phyloP scores from a whole-genome alignment of 2,797 vertebrate genomes.

The Scomberomorus guttatus region DNA sequence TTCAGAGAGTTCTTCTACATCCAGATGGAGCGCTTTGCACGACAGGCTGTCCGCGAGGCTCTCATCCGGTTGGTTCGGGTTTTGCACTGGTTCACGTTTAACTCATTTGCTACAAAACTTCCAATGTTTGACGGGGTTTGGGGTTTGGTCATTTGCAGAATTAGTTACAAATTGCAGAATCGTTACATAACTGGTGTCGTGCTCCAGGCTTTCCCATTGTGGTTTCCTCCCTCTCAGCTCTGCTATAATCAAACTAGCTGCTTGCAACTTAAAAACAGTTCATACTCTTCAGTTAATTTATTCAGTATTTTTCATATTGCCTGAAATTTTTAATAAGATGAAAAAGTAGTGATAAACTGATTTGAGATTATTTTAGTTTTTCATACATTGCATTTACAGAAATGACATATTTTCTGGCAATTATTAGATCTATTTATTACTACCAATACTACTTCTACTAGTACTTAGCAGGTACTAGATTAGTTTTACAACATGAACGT shows the following conservation, averaged over 20 bases:
- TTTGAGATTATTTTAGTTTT: neutral
- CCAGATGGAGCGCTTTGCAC: slow-evolving; percentile 90
- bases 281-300: neutral
- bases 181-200: neutral
- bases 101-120: slow-evolving; percentile 21
- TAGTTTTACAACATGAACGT: neutral
- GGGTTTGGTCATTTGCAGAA: neutral
- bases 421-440: neutral
- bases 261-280: neutral
- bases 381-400: neutral
- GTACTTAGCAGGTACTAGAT: neutral
- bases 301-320: neutral
- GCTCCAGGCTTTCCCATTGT: neutral
- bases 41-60: slow-evolving; percentile 87
- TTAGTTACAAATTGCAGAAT: neutral
- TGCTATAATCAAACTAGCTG: neutral
- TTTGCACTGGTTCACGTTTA: slow-evolving; percentile 29
- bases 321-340: neutral
- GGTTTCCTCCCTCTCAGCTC: neutral
- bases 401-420: neutral
- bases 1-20: slow-evolving; percentile 92
- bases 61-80: slow-evolving; percentile 75
- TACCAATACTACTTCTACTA: neutral
- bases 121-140: slow-evolving; percentile 2
- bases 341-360: neutral